Evolutionary conservation across 2,888 invertebrate genomes (phyloP), one percentile per base, ranked within the genome.

Genomic region (Pyrochroa serraticornis): DNA sequence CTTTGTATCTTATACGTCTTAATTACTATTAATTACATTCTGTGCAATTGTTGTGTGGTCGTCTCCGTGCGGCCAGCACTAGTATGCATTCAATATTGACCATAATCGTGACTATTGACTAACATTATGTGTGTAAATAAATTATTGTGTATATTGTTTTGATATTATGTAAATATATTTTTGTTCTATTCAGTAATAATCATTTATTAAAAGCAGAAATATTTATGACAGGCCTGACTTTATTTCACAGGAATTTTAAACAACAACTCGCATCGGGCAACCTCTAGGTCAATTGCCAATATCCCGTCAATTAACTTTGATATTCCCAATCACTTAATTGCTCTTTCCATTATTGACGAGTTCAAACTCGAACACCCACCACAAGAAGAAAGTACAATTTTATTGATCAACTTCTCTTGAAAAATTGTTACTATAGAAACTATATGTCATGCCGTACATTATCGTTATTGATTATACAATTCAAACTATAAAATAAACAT

Each of bases 1-100:
- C 87, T 83, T 84, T 85, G 84, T 87, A 87, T 85, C 85, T 84
- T 83, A 75, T 77, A 76, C 81, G 83, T 84, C 83, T 83, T 83
- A 83, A 77, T 71, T 72, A 72, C 71, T 53, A 71, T 72, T 71
- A 71, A 69, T 68, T 66, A 70, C 51, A 62, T 73, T 71, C 73
- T 74, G 76, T 78, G 77, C 77, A 77, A 77, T 77, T 77, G 77
- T 77, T 76, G 76, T 75, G 73, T 73, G 74, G 73, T 70, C 72
- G 70, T 55, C 58, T 54, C 43, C 22, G 22, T 42, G 69, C 74
- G 65, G 71, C 70, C 71, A 64, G 73, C 75, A 77, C 75, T 72
- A 67, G 72, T 71, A 72, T 71, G 72, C 73, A 73, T 72, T 72
- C 66, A 66, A 59, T 51, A 59, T 55, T 59, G 74, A 76, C 73